Evolutionary conservation across 2,888 invertebrate species (phyloP).

Genomic region (Troides oblongomaculatus): DNA sequence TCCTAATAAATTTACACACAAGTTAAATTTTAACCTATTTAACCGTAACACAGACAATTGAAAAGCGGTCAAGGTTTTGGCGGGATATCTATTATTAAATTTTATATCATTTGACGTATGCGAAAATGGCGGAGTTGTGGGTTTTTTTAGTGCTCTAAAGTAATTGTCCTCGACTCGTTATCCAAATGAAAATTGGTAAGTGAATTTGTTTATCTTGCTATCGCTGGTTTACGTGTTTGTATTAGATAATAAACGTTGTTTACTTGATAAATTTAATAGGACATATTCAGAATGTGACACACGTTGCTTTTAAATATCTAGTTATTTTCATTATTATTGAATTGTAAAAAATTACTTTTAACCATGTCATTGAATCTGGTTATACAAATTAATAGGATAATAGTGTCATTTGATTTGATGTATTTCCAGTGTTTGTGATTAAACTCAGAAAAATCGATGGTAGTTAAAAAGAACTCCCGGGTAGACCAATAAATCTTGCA

Average conservation of each 20-base stretch:
- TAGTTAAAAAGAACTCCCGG: too few relatives aligned
- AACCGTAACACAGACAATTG: not conserved
- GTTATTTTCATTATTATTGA: too few relatives aligned
- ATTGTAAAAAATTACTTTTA: too few relatives aligned
- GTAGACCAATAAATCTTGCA: too few relatives aligned
- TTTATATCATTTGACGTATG: conserved; percentile 31
- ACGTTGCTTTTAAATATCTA: too few relatives aligned
- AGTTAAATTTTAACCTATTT: not conserved
- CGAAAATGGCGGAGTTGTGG: conserved; percentile 35
- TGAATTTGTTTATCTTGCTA: conserved; percentile 13
- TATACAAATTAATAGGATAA: too few relatives aligned
- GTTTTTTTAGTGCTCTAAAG: conserved; percentile 15
- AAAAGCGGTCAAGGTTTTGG: conserved; percentile 35
- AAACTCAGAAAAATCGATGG: too few relatives aligned
- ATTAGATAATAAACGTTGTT: conserved; percentile 14
- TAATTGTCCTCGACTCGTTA: not conserved
- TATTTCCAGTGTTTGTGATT: too few relatives aligned
- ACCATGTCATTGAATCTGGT: too few relatives aligned
- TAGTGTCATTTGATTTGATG: too few relatives aligned
- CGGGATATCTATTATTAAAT: conserved; percentile 38
- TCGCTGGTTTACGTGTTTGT: conserved; percentile 10
- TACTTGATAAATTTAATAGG: conserved; percentile 1
- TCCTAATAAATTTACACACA: not conserved
- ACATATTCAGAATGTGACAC: not conserved
- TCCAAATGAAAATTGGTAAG: conserved; percentile 30